Evolutionary conservation across 2,113 vertebrate genomes (phyloP).

Genomic region (Orthonyx spaldingii): DNA sequence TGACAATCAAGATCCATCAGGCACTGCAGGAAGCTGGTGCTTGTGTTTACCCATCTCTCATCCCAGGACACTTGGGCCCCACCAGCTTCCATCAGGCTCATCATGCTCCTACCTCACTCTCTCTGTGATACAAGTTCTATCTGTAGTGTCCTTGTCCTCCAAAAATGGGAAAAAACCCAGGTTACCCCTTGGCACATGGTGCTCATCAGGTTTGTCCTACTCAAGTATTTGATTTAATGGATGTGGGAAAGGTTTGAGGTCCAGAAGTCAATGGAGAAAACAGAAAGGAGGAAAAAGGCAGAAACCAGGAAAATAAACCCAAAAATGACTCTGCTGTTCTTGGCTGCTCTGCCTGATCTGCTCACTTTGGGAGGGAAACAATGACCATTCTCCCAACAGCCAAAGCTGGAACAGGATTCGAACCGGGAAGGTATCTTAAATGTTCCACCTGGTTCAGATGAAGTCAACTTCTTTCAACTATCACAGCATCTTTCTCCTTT

Average conservation of each 20-base stretch:
- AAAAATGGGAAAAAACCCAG: not conserved
- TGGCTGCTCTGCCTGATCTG: not conserved
- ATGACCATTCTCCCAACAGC: not conserved
- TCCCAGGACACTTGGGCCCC: not conserved
- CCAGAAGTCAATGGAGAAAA: not conserved
- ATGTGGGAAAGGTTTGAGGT: not conserved
- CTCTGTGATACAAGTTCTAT: not conserved
- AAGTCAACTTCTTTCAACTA: not conserved
- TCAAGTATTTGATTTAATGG: not conserved
- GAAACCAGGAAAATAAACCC: not conserved
- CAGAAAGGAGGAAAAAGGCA: not conserved
- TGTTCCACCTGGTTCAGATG: not conserved
- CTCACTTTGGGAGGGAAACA: not conserved
- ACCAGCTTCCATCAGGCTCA: not conserved
- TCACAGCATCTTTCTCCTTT: not conserved
- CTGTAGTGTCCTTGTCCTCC: not conserved
- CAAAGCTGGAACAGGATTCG: not conserved
- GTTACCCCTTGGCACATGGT: not conserved
- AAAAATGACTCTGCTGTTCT: not conserved
- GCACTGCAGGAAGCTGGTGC: not conserved
- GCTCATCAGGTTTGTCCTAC: not conserved
- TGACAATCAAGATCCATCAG: not conserved
- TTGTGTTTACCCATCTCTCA: not conserved
- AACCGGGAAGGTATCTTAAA: not conserved
- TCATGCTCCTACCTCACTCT: not conserved